phyloP scores from a whole-genome alignment of 2,113 vertebrate species.

The Holacanthus passer region DNA sequence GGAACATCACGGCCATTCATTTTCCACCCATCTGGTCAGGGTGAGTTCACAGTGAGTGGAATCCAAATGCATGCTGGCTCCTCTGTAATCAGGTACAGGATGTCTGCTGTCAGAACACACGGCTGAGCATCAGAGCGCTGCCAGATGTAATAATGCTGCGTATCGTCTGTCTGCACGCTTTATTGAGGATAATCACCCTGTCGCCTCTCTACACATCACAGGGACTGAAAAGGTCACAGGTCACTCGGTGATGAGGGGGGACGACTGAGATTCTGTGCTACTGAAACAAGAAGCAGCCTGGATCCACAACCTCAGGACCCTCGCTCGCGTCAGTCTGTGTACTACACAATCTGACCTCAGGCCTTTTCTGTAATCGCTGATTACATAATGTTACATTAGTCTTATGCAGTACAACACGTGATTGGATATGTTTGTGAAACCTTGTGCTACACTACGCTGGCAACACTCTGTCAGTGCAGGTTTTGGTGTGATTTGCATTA shows the following conservation, averaged over 20 bases:
- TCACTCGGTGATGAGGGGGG: constrained; percentile 1
- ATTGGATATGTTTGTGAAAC: not conserved
- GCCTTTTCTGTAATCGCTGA: not conserved
- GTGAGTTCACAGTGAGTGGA: constrained; percentile 1
- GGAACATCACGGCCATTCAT: not conserved
- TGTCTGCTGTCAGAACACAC: constrained; percentile 39
- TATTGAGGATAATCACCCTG: constrained; percentile 42
- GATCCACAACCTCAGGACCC: not conserved
- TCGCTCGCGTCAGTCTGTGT: constrained; percentile 13
- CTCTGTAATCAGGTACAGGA: constrained; percentile 36
- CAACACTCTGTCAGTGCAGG: not conserved
- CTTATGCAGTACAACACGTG: not conserved
- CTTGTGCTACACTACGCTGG: not conserved
- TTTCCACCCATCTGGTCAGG: constrained; percentile 2
- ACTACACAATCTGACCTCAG: constrained; percentile 7
- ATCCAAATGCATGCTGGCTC: not conserved
- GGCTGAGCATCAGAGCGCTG: constrained; percentile 15
- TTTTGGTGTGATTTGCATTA: not conserved
- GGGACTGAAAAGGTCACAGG: constrained; percentile 38
- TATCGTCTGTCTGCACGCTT: constrained; percentile 30
- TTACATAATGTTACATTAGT: constrained; percentile 6
- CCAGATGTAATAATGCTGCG: constrained; percentile 34
- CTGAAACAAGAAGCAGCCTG: constrained; percentile 10
- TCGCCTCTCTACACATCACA: constrained; percentile 12
- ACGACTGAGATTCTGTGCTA: not conserved